Conservation (phyloP, 37 sponge, comb jelly and placozoan genomes). For the Crambe crambe region DNA sequence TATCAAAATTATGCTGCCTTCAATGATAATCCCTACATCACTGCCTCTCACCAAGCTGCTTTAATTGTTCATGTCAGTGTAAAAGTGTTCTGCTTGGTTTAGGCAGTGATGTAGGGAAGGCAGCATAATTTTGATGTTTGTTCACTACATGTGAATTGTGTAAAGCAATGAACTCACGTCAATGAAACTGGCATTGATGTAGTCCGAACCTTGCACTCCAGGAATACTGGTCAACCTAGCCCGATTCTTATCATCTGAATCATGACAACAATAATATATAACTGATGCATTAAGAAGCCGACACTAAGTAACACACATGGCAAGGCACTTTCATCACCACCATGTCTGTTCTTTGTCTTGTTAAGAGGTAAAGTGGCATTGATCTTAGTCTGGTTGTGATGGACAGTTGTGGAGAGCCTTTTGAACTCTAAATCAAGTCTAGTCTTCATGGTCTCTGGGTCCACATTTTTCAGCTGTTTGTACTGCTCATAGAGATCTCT, state of each 20-base stretch:
- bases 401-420: conserved; percentile 35
- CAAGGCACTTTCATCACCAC: conserved; percentile 20
- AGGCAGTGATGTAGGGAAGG: too few relatives aligned
- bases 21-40: too few relatives aligned
- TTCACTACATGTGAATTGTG: background rate
- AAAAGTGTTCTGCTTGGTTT: too few relatives aligned
- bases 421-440: conserved; percentile 55
- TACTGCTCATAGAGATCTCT: conserved; percentile 65
- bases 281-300: too few relatives aligned
- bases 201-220: conserved; percentile 90
- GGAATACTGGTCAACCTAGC: conserved; percentile 49
- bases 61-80: too few relatives aligned
- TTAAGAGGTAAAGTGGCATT: conserved; percentile 25
- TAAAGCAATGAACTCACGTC: conserved; percentile 47
- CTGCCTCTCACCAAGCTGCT: too few relatives aligned
- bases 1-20: too few relatives aligned
- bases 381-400: background rate
- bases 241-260: conserved; percentile 62
- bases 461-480: conserved; percentile 40
- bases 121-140: too few relatives aligned
- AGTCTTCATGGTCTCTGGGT: conserved; percentile 34
- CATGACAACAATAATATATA: too few relatives aligned
- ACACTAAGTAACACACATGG: conserved; percentile 81
- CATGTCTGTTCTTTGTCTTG: conserved; percentile 72
- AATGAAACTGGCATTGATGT: conserved; percentile 96